Evolutionary conservation across 1,140 invertebrate species (phyloP).

Genomic region (Doryteuthis pealeii): DNA sequence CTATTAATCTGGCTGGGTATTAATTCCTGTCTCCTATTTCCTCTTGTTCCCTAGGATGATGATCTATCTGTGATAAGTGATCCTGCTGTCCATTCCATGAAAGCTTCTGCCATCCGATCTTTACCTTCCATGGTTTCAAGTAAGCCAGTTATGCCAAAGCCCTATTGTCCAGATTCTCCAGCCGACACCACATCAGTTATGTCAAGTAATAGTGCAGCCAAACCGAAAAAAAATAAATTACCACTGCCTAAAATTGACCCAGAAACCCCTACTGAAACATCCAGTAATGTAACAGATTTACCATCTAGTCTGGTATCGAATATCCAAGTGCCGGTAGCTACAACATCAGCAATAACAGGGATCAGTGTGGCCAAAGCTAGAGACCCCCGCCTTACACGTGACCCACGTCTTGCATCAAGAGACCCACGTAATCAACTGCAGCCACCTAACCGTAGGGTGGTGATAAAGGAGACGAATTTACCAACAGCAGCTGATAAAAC

Average conservation of each 20-base stretch:
- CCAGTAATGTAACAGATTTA: no score
- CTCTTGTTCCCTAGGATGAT: background rate
- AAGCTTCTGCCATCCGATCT: background rate
- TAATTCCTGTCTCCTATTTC: background rate
- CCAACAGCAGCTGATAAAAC: background rate
- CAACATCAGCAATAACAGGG: no score
- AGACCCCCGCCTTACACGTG: slow-evolving; percentile 32
- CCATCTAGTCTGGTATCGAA: no score
- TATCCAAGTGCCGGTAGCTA: no score
- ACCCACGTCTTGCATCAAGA: slow-evolving; percentile 26
- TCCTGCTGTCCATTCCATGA: background rate
- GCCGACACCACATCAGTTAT: background rate
- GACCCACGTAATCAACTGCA: slow-evolving; percentile 6
- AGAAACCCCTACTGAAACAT: background rate
- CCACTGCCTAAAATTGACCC: background rate
- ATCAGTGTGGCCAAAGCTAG: slow-evolving; percentile 9
- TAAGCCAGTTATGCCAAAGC: background rate
- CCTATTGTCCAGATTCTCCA: background rate
- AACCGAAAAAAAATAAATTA: background rate
- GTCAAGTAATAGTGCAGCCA: background rate
- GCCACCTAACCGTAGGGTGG: background rate
- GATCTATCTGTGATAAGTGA: slow-evolving; percentile 2
- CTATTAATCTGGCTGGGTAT: background rate
- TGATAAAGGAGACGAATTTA: background rate
- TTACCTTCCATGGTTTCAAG: slow-evolving; percentile 2